Evolutionary conservation across 2,113 vertebrate species (phyloP), one percentile per base, ranked within the genome.

Genomic region (Lophura nycthemera): DNA sequence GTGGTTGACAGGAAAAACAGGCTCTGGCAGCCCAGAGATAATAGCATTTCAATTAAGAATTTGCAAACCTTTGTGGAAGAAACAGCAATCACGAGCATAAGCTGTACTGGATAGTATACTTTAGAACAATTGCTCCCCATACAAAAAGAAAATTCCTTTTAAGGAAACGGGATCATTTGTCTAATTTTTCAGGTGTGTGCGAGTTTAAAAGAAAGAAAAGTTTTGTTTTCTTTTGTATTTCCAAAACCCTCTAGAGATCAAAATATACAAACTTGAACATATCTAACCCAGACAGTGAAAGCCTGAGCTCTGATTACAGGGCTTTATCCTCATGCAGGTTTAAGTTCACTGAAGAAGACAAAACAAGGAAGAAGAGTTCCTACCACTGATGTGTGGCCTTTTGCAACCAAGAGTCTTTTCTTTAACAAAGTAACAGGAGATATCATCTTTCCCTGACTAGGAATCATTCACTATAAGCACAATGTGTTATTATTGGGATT

Each of bases 401-500:
- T 98, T 97, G 75, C 97, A 98, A 98, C 98, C 98, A 99, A 99
- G 98, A 98, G 98, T 98, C 98, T 98, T 99, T 99, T 99, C 98
- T 99, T 99, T 97, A 98, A 98, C 98, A 97, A 98, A 98, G 98
- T 97, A 98, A 98, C 97, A 97, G 98, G 97, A 98, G 98, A 98
- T 99, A 98, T 99, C 98, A 96, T 98, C 98, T 99, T 99, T 98
- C 99, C 97, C 97, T 92, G 95, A 96, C 97, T 98, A 97, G 97
- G 97, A 98, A 98, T 98, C 98, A 98, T 98, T 98, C 98, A 98
- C 97, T 96, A 96, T 98, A 98, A 97, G 97, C 98, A 99, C 98
- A 99, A 99, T 99, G 99, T 98, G 97, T 99, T 99, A 98, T 99
- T 99, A 99, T 98, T 98, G 98, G 98, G 98, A 99, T 98, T 98